phyloP scores from a whole-genome alignment of 2,888 invertebrate genomes.

The Oligia latruncula region DNA sequence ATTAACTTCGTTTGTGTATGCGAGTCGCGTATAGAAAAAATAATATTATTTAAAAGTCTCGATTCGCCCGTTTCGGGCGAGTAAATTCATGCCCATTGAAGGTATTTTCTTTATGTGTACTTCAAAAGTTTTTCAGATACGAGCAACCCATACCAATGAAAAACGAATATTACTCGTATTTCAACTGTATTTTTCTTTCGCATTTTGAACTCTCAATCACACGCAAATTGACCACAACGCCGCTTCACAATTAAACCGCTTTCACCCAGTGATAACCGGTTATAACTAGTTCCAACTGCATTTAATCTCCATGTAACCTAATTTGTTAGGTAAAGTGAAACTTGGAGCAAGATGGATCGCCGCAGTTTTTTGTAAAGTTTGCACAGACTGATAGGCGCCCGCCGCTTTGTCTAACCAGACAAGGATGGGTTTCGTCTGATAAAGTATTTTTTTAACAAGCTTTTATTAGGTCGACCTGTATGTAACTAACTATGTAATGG shows the following conservation, averaged over 20 bases:
- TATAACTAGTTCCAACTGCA: constrained; percentile 37
- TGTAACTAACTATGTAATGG: too few species aligned
- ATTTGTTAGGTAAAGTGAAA: constrained; percentile 46
- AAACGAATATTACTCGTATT: not conserved
- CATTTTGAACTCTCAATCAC: constrained; percentile 35
- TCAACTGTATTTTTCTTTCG: not conserved
- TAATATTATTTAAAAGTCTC: not conserved
- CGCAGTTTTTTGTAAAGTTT: constrained; percentile 31
- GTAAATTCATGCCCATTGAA: not conserved
- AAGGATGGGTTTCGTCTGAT: not conserved
- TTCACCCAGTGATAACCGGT: constrained; percentile 32
- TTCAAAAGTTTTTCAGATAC: not conserved
- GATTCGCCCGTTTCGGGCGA: not conserved
- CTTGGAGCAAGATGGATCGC: constrained; percentile 41
- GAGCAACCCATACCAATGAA: not conserved
- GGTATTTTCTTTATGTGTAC: not conserved
- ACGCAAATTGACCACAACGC: constrained; percentile 45
- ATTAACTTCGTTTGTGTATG: not conserved
- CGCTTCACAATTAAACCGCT: constrained; percentile 45
- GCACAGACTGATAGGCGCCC: constrained; percentile 2
- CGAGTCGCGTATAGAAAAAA: not conserved
- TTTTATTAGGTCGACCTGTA: too few species aligned
- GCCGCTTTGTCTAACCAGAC: constrained; percentile 10
- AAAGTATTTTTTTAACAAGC: too few species aligned
- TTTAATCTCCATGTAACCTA: constrained; percentile 47